Percentiles rank a stretch among this genome's conserved stretches.
phyloP scores from a whole-genome alignment of 1,140 invertebrate genomes.

The Lasaia peninsularis region DNA sequence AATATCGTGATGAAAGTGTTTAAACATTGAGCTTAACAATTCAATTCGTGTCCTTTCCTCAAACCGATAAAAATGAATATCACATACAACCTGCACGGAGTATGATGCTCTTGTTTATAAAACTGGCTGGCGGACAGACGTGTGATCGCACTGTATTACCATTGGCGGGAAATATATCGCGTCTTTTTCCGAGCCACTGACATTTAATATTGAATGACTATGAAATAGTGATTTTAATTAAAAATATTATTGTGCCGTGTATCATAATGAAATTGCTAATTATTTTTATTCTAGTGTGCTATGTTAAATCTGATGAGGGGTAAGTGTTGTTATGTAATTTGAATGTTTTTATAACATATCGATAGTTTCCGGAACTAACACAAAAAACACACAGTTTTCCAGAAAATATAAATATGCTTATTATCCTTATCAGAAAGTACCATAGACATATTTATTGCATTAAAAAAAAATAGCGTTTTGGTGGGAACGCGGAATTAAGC shows the following conservation, averaged over 20 bases:
- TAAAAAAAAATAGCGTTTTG: no score
- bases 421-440: no score
- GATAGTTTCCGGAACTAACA: no score
- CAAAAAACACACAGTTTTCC: no score
- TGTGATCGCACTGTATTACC: not conserved
- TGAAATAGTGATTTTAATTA: not conserved
- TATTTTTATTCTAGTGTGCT: constrained; percentile 1
- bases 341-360: no score
- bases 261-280: not conserved
- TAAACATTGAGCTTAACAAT: constrained; percentile 10
- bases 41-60: constrained; percentile 2
- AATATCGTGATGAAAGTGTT: not conserved
- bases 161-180: constrained; percentile 22
- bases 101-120: constrained; percentile 17
- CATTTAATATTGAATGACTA: not conserved
- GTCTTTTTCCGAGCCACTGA: not conserved
- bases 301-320: not conserved
- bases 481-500: no score
- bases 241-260: not conserved
- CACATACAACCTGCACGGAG: constrained; percentile 20
- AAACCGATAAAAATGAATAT: constrained; percentile 13
- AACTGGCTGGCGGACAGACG: constrained; percentile 3
- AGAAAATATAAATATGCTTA: no score
- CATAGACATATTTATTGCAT: no score
- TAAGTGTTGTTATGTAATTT: not conserved